Percentiles rank a stretch among this genome's conserved stretches.
Evolutionary conservation across 2,888 invertebrate species (phyloP).

Genomic region (Paralinhomoeus sp.): DNA sequence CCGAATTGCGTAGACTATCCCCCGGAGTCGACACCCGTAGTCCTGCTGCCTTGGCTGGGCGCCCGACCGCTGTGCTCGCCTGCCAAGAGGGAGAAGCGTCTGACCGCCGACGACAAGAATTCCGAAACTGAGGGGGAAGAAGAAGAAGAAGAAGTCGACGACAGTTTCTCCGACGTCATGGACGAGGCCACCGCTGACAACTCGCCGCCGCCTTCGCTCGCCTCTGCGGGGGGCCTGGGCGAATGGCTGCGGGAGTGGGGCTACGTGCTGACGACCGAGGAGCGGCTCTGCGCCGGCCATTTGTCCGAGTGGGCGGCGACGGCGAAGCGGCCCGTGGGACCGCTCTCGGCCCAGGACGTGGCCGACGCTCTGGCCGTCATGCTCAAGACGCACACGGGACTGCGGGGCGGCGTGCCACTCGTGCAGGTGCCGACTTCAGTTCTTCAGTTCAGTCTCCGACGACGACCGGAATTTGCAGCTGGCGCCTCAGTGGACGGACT

Average conservation of each 20-base stretch:
- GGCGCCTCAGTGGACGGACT: slow-evolving; percentile 22
- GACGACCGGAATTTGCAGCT: no score
- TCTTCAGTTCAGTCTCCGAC: no score
- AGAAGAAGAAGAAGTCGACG: no score
- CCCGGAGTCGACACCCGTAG: slow-evolving; percentile 60
- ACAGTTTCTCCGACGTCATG: no score
- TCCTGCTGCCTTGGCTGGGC: slow-evolving; percentile 65
- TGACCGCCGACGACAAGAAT: no score
- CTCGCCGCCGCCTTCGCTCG: slow-evolving; percentile 64
- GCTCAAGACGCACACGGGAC: slow-evolving; percentile 55
- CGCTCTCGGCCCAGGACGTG: slow-evolving; percentile 54
- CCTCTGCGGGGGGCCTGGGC: slow-evolving; percentile 38
- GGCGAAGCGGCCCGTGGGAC: slow-evolving; percentile 29
- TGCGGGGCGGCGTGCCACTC: slow-evolving; percentile 36
- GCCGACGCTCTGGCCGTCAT: slow-evolving; percentile 64
- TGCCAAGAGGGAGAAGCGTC: no score
- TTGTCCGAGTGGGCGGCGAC: slow-evolving; percentile 53
- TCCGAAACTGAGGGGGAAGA: no score
- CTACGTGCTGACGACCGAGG: slow-evolving; percentile 57
- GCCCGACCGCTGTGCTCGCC: no score
- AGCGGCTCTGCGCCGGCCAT: slow-evolving; percentile 65
- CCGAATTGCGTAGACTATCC: slow-evolving; percentile 59
- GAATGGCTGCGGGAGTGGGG: slow-evolving; percentile 78
- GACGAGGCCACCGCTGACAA: no score
- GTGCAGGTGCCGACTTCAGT: no score